Evolutionary conservation across 2,888 invertebrate genomes (phyloP).

Genomic region (Heliconius erato): DNA sequence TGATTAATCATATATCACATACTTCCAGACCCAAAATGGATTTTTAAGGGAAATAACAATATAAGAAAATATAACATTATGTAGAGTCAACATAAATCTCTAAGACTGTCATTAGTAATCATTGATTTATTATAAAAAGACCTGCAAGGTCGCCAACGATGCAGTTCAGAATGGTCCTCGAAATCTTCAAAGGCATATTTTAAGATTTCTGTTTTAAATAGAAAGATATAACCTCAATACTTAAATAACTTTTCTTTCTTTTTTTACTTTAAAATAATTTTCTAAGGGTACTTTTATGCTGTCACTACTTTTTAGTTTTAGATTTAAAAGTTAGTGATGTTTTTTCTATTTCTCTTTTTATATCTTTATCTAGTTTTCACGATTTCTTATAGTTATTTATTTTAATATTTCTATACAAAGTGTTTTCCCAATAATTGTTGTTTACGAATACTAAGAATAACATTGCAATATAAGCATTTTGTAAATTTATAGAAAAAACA

Average conservation of each 20-base stretch:
- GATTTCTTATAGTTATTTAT: too few species aligned
- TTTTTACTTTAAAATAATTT: not conserved
- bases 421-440: too few species aligned
- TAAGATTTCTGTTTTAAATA: conserved; percentile 8
- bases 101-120: not conserved
- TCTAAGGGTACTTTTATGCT: not conserved
- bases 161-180: conserved; percentile 17
- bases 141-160: conserved; percentile 22
- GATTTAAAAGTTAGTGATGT: not conserved
- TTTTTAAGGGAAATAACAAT: too few species aligned
- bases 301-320: not conserved
- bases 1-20: too few species aligned
- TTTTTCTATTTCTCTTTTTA: not conserved
- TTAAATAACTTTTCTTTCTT: not conserved
- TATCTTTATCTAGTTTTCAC: not conserved
- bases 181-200: conserved; percentile 27
- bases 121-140: conserved; percentile 8
- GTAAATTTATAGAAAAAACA: too few species aligned
- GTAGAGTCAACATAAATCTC: not conserved
- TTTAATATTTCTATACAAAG: too few species aligned
- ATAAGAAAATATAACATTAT: not conserved
- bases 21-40: too few species aligned
- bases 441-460: too few species aligned
- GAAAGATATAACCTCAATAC: conserved; percentile 14
- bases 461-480: too few species aligned